Evolutionary conservation across 2,888 invertebrate genomes (phyloP).

Genomic region (Cyrtodaria siliqua): DNA sequence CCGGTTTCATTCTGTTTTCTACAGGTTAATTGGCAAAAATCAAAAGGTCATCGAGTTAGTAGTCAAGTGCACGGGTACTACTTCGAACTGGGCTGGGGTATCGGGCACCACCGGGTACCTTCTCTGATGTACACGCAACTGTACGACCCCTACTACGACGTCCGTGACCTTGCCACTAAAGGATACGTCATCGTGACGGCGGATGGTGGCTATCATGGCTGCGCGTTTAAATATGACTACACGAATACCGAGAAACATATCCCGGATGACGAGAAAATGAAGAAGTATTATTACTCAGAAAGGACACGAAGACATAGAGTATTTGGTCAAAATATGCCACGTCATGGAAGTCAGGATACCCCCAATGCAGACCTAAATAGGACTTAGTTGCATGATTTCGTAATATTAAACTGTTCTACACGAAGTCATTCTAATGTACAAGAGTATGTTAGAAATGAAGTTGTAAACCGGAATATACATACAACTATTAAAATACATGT

Average conservation of each 20-base stretch:
- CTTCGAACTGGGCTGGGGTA: conserved; percentile 78
- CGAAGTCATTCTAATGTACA: too few species aligned
- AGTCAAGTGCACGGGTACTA: conserved; percentile 75
- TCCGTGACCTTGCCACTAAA: conserved; percentile 61
- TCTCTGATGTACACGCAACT: conserved; percentile 77
- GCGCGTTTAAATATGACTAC: conserved; percentile 73
- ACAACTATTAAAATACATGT: too few species aligned
- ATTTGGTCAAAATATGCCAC: too few species aligned
- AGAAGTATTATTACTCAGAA: too few species aligned
- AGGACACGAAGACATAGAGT: too few species aligned
- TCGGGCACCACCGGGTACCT: conserved; percentile 66
- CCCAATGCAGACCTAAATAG: too few species aligned
- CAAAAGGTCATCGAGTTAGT: conserved; percentile 49
- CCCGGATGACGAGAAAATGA: neutral
- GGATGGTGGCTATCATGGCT: conserved; percentile 61
- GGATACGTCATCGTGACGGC: conserved; percentile 76
- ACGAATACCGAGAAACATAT: neutral
- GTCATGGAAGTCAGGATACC: too few species aligned
- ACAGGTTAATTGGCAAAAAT: conserved; percentile 70
- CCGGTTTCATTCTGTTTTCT: too few species aligned
- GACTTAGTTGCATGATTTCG: too few species aligned
- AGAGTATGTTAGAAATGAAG: too few species aligned
- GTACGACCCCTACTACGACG: conserved; percentile 72
- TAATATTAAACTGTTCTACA: too few species aligned
- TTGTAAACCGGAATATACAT: too few species aligned